phyloP scores from a whole-genome alignment of 2,888 invertebrate species.

The Itoplectis maculator region DNA sequence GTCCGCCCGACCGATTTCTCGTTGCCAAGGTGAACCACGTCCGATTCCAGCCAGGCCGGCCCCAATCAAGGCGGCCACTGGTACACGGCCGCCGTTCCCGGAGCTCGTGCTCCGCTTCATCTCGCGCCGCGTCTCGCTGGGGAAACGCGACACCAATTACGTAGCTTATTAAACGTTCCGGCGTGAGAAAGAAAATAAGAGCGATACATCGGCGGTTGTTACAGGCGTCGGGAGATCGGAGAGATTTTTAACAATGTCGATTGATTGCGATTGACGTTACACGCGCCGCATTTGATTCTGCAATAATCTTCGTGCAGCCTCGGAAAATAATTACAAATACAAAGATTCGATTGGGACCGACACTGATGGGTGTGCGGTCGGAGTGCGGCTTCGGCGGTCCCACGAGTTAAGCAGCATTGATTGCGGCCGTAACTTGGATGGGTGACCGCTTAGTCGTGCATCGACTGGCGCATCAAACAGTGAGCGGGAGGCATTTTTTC shows the following conservation, averaged over 20 bases:
- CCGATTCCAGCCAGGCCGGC: conserved; percentile 26
- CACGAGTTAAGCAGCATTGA: too few relatives aligned
- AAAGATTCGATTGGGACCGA: too few relatives aligned
- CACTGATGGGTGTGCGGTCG: too few relatives aligned
- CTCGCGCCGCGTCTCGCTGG: conserved; percentile 8
- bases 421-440: too few relatives aligned
- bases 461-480: too few relatives aligned
- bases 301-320: background rate
- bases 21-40: conserved; percentile 36
- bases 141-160: conserved; percentile 8
- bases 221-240: background rate
- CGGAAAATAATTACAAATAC: background rate
- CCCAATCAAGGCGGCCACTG: conserved; percentile 49
- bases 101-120: conserved; percentile 31
- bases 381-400: too few relatives aligned
- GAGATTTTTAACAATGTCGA: background rate
- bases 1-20: conserved; percentile 6
- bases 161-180: background rate
- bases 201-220: background rate
- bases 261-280: background rate
- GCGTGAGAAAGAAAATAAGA: background rate
- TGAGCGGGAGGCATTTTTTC: too few relatives aligned
- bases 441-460: too few relatives aligned
- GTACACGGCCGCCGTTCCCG: background rate
- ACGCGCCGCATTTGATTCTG: background rate